Conservation (phyloP, 2,113 vertebrate genomes). For the Micronycteris hirsuta region DNA sequence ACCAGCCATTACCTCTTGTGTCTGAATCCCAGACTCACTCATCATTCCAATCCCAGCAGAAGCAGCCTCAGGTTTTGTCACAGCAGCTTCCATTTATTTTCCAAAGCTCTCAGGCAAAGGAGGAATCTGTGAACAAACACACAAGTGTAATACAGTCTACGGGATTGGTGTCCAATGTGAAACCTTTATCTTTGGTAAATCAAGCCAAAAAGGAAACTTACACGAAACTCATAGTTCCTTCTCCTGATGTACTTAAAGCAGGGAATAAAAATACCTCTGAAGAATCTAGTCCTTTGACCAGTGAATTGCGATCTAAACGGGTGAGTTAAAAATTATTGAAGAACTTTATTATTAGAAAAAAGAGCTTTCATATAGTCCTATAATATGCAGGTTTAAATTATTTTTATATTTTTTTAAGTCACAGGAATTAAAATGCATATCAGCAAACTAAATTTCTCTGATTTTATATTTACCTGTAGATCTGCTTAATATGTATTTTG, state of each 20-base stretch:
- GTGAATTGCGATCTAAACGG: constrained; percentile 87
- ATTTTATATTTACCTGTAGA: background rate
- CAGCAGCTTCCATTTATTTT: constrained; percentile 88
- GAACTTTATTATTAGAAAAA: constrained; percentile 12
- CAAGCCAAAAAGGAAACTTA: constrained; percentile 87
- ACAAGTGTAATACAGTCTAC: constrained; percentile 95
- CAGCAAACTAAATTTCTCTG: constrained; percentile 1
- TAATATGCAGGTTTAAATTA: background rate
- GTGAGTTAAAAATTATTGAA: constrained; percentile 78
- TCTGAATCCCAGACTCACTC: constrained; percentile 84
- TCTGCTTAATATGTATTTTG: background rate
- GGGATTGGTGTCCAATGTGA: constrained; percentile 86
- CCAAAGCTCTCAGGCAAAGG: constrained; percentile 88
- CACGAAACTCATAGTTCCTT: constrained; percentile 85
- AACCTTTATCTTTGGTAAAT: constrained; percentile 88
- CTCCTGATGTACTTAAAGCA: constrained; percentile 84
- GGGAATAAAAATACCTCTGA: constrained; percentile 88
- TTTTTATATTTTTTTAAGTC: constrained; percentile 12
- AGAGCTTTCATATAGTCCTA: background rate
- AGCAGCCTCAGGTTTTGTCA: constrained; percentile 87
- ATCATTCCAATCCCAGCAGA: constrained; percentile 86
- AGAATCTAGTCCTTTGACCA: constrained; percentile 81
- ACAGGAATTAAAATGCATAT: background rate
- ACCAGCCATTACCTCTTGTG: constrained; percentile 87
- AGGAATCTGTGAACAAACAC: constrained; percentile 91